These are phyloP conservation scores for Rhynchomys soricoides DNA, from an alignment of 2,113 vertebrate species.

Conservation along the genomic window DNA sequence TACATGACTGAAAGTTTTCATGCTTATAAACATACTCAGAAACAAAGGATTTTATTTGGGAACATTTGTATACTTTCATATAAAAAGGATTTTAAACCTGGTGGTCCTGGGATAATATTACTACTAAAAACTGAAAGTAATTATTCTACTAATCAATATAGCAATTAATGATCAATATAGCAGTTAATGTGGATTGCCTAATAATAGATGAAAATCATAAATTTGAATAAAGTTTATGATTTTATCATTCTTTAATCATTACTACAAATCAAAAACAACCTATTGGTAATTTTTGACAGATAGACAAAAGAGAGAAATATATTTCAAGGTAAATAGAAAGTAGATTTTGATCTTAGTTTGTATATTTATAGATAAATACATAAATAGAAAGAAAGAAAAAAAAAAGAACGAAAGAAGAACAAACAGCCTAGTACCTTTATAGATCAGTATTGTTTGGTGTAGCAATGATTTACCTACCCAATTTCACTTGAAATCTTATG, in stretches of 20 bases:
- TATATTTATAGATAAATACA: neutral
- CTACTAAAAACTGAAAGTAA: neutral
- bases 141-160: neutral
- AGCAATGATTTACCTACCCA: constrained; percentile 66
- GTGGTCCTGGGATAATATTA: neutral
- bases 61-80: neutral
- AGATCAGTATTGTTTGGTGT: constrained; percentile 67
- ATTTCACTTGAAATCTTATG: constrained; percentile 63
- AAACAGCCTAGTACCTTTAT: constrained; percentile 57
- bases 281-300: constrained; percentile 44
- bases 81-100: neutral
- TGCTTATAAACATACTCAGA: neutral
- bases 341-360: neutral
- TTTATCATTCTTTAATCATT: constrained; percentile 59
- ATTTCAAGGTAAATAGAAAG: constrained; percentile 73
- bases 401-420: too few species aligned
- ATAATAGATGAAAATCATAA: constrained; percentile 59
- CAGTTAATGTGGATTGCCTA: neutral
- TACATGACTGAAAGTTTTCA: neutral
- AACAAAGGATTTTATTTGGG: neutral
- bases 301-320: constrained; percentile 72
- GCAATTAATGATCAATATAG: constrained; percentile 33
- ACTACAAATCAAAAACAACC: constrained; percentile 7
- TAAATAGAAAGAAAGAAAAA: too few species aligned
- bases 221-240: constrained; percentile 55